phyloP scores from a whole-genome alignment of 2,797 vertebrate genomes.

The Sphenopsis melanotis region DNA sequence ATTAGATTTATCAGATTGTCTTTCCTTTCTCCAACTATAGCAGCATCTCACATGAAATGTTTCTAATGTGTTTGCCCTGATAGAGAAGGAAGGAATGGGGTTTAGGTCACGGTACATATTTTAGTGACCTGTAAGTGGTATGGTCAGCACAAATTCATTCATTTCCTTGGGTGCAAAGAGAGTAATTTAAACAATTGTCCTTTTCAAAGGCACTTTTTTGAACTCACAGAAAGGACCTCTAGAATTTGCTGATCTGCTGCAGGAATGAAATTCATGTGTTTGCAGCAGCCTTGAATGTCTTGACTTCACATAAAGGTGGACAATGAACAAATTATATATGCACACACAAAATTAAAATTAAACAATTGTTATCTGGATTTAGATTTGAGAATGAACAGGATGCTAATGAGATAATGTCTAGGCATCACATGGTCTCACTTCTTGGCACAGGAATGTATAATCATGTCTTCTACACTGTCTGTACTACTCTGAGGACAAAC shows the following conservation, averaged over 20 bases:
- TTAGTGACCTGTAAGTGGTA: not conserved
- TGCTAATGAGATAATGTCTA: constrained; percentile 33
- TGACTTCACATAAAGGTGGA: not conserved
- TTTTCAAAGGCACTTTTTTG: not conserved
- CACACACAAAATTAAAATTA: not conserved
- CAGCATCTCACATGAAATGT: not conserved
- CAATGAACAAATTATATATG: not conserved
- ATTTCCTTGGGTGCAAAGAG: not conserved
- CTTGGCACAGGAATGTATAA: not conserved
- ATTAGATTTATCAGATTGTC: not conserved
- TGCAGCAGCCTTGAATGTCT: not conserved
- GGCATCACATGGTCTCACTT: not conserved
- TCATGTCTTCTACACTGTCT: not conserved
- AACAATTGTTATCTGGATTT: not conserved
- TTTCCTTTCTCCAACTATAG: not conserved
- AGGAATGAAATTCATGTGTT: not conserved
- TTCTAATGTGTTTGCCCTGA: not conserved
- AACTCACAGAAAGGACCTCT: not conserved
- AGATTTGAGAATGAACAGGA: not conserved
- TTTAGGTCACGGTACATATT: not conserved
- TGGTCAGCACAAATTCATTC: not conserved
- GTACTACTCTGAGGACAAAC: not conserved
- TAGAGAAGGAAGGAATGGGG: not conserved
- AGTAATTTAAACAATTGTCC: not conserved
- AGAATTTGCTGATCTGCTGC: not conserved